Percentiles rank a stretch among this genome's conserved stretches.
Conservation (phyloP, 1,140 invertebrate genomes). For the Sesamia nonagrioides region DNA sequence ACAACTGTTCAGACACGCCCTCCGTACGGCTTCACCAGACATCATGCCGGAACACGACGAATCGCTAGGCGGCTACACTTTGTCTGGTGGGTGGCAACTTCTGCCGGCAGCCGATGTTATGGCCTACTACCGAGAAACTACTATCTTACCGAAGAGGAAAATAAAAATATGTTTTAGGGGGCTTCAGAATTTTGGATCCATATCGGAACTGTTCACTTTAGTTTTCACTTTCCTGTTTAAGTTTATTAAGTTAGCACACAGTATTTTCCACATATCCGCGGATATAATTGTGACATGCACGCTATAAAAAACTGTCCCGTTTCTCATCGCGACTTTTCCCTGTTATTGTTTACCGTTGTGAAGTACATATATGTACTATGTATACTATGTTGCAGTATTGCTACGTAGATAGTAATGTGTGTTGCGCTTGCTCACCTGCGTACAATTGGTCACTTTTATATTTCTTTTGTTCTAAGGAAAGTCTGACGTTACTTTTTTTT, state of each 20-base stretch:
- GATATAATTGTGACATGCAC: constrained; percentile 38
- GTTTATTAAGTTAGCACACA: neutral
- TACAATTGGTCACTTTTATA: constrained; percentile 31
- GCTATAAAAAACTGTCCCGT: constrained; percentile 67
- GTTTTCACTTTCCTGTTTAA: neutral
- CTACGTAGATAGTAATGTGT: constrained; percentile 29
- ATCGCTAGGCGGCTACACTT: too few relatives aligned
- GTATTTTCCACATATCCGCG: constrained; percentile 40
- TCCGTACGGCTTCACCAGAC: too few relatives aligned
- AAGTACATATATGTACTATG: constrained; percentile 29
- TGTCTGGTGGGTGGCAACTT: too few relatives aligned
- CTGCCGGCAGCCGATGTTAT: too few relatives aligned
- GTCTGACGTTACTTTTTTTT: neutral
- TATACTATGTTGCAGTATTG: constrained; percentile 22
- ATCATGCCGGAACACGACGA: too few relatives aligned
- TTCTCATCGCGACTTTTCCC: constrained; percentile 73
- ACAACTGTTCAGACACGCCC: too few relatives aligned
- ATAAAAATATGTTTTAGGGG: too few relatives aligned
- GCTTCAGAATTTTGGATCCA: too few relatives aligned
- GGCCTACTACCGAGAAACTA: too few relatives aligned
- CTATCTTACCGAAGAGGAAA: too few relatives aligned
- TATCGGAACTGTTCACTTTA: neutral
- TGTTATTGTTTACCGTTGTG: constrained; percentile 65
- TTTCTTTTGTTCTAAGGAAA: neutral
- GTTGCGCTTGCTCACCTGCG: neutral